These are phyloP conservation scores for Tetheella fluctuosa DNA, from an alignment of 2,888 invertebrate genomes.

Conservation along the genomic window DNA sequence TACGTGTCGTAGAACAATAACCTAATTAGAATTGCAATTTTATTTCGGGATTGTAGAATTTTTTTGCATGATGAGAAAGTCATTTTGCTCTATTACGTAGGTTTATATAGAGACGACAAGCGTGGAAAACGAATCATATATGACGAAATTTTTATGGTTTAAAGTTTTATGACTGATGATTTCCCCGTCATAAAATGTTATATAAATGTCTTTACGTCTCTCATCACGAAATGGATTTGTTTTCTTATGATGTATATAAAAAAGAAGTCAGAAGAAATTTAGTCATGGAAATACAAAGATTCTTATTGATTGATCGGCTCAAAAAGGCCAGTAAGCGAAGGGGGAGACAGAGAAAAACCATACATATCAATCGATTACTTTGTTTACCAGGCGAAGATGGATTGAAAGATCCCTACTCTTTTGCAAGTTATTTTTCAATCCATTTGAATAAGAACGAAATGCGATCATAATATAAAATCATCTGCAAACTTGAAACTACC, in stretches of 20 bases:
- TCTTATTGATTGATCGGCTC: not conserved
- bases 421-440: not conserved
- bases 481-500: not conserved
- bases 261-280: too few species aligned
- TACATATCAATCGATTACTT: constrained; percentile 5
- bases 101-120: not conserved
- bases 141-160: too few species aligned
- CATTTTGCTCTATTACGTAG: not conserved
- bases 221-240: too few species aligned
- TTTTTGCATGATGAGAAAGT: not conserved
- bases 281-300: not conserved
- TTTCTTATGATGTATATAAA: too few species aligned
- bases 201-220: too few species aligned
- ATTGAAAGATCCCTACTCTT: not conserved
- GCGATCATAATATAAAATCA: not conserved
- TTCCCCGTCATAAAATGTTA: too few species aligned
- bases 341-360: not conserved
- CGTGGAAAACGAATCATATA: too few species aligned
- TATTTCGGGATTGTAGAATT: not conserved
- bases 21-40: constrained; percentile 4
- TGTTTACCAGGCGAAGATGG: not conserved
- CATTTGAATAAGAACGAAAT: not conserved
- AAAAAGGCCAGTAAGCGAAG: not conserved
- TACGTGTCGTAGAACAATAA: not conserved
- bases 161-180: too few species aligned